Conservation (phyloP, 2,797 vertebrate genomes). For the Chloroceryle inda region DNA sequence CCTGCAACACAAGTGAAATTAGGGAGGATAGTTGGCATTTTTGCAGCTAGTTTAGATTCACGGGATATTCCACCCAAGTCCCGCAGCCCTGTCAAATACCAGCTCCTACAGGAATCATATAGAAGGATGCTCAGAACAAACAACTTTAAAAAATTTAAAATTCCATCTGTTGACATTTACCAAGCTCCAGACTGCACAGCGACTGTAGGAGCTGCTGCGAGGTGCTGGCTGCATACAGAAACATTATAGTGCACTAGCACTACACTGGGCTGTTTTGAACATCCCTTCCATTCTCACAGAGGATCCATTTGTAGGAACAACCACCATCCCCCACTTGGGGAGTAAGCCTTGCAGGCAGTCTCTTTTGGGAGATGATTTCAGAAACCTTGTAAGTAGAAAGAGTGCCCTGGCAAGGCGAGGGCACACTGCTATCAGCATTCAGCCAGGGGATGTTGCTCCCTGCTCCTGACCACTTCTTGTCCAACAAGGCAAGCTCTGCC, state of each 20-base stretch:
- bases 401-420: not conserved
- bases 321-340: not conserved
- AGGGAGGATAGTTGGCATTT: not conserved
- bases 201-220: constrained; percentile 1
- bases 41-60: constrained; percentile 47
- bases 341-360: not conserved
- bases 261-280: not conserved
- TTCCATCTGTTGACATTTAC: constrained; percentile 61
- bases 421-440: not conserved
- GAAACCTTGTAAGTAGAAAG: not conserved
- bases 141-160: constrained; percentile 7
- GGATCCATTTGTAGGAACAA: not conserved
- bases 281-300: not conserved
- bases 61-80: not conserved
- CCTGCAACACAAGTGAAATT: constrained; percentile 14
- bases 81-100: constrained; percentile 38
- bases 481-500: not conserved
- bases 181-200: constrained; percentile 12
- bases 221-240: constrained; percentile 30
- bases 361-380: not conserved
- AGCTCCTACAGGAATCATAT: constrained; percentile 53
- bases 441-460: not conserved
- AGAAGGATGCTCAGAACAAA: constrained; percentile 40
- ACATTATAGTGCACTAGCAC: not conserved
- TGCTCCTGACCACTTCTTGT: not conserved